Conservation (phyloP, 2,113 vertebrate genomes). For the Pachycephala philippinensis region DNA sequence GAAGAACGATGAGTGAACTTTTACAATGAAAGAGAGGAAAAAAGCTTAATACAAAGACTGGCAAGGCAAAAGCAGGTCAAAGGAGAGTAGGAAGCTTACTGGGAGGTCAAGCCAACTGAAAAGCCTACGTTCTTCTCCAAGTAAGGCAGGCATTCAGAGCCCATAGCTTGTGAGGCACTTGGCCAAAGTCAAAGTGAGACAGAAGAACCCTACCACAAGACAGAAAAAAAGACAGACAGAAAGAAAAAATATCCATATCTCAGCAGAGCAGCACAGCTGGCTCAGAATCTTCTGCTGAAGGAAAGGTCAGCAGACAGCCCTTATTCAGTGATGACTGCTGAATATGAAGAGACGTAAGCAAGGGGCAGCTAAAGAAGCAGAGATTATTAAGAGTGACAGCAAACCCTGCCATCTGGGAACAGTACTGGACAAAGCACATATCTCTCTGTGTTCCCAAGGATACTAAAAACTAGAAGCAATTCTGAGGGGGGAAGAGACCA, state of each 20-base stretch:
- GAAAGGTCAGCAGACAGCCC: slow-evolving; percentile 9
- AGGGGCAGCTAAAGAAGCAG: not conserved
- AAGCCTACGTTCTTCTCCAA: not conserved
- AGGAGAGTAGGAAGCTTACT: not conserved
- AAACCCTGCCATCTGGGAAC: not conserved
- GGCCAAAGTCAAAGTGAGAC: slow-evolving; percentile 38
- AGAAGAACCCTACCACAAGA: not conserved
- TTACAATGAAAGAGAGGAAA: not conserved
- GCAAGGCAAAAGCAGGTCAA: not conserved
- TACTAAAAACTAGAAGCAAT: not conserved
- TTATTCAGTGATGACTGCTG: not conserved
- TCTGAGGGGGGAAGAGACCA: not conserved
- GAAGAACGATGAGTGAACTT: not conserved
- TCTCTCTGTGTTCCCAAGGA: not conserved
- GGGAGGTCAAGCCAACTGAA: slow-evolving; percentile 10
- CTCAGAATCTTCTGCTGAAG: not conserved
- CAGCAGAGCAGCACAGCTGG: not conserved
- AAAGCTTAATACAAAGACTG: not conserved
- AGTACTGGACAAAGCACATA: not conserved
- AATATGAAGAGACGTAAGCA: not conserved
- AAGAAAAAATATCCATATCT: not conserved
- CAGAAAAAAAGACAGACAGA: not conserved
- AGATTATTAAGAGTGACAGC: not conserved
- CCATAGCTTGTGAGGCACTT: not conserved
- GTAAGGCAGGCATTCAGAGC: slow-evolving; percentile 9